Conservation (phyloP, 2,797 vertebrate genomes). For the Bradypodion ventrale region DNA sequence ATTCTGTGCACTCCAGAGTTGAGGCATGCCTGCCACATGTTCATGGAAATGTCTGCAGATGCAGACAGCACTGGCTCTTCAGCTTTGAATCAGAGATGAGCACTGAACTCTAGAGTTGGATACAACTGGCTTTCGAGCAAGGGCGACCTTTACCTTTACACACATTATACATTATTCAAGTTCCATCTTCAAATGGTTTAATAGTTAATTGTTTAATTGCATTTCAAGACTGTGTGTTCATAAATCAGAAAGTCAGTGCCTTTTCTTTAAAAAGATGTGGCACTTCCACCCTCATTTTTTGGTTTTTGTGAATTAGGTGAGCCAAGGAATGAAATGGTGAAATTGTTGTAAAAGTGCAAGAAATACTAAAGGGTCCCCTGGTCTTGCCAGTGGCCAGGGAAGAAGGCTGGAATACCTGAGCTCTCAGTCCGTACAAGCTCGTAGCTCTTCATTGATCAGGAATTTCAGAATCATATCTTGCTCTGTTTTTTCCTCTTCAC, state of each 20-base stretch:
- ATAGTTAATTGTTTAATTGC: background rate
- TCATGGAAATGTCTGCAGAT: no score
- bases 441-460: constrained; percentile 13
- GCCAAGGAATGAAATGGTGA: constrained; percentile 41
- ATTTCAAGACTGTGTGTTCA: constrained; percentile 63
- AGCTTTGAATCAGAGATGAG: no score
- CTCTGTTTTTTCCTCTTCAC: constrained; percentile 1
- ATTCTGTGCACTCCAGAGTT: no score
- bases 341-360: constrained; percentile 21
- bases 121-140: no score
- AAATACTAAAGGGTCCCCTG: background rate
- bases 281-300: constrained; percentile 18
- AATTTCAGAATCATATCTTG: constrained; percentile 22
- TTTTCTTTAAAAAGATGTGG: constrained; percentile 57
- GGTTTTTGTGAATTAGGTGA: constrained; percentile 51
- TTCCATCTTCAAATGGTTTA: background rate
- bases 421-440: background rate
- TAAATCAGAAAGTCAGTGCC: constrained; percentile 55
- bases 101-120: no score
- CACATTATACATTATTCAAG: background rate
- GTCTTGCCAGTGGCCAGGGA: background rate
- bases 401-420: constrained; percentile 6
- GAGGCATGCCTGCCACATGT: no score
- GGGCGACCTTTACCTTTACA: no score
- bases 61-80: no score